Percentiles rank a stretch among this genome's conserved stretches.
These are phyloP conservation scores for Silurus glanis DNA, from an alignment of 2,113 vertebrate genomes.

Conservation along the genomic window DNA sequence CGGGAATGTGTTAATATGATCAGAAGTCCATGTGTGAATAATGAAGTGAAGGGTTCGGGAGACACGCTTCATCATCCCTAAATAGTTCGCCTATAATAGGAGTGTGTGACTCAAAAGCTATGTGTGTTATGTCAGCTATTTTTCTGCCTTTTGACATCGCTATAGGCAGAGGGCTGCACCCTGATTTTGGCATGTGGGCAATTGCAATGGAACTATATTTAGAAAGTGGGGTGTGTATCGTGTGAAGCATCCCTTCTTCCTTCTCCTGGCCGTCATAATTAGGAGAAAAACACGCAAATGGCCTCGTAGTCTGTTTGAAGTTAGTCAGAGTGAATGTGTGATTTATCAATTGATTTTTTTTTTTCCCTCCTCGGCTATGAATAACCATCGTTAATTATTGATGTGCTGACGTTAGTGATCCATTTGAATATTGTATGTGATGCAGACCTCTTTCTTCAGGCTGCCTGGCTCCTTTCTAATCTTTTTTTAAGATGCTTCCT, in stretches of 20 bases:
- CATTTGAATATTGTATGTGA: conserved; percentile 77
- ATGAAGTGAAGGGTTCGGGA: conserved; percentile 45
- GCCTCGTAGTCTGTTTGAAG: conserved; percentile 67
- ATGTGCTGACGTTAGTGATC: conserved; percentile 78
- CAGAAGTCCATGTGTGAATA: conserved; percentile 48
- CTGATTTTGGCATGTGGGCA: conserved; percentile 55
- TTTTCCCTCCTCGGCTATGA: conserved; percentile 73
- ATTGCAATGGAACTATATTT: conserved; percentile 62
- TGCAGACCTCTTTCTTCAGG: conserved; percentile 75
- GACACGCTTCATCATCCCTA: conserved; percentile 44
- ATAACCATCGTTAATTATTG: conserved; percentile 82
- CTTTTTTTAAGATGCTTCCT: conserved; percentile 19
- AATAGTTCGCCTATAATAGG: conserved; percentile 48
- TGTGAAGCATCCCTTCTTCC: conserved; percentile 42
- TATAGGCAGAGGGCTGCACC: conserved; percentile 35
- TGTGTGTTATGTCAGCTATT: conserved; percentile 52
- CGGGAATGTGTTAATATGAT: conserved; percentile 37
- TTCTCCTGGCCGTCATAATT: conserved; percentile 22
- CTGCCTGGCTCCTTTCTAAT: conserved; percentile 57
- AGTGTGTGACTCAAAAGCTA: conserved; percentile 46
- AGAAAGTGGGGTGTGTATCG: conserved; percentile 54
- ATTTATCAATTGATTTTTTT: conserved; percentile 82
- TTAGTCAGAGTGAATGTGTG: conserved; percentile 80
- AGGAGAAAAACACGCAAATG: conserved; percentile 31
- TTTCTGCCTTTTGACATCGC: conserved; percentile 40